Percentiles rank a stretch among this genome's conserved stretches.
Evolutionary conservation across 2,888 invertebrate genomes (phyloP).

Genomic region (Dione juno): DNA sequence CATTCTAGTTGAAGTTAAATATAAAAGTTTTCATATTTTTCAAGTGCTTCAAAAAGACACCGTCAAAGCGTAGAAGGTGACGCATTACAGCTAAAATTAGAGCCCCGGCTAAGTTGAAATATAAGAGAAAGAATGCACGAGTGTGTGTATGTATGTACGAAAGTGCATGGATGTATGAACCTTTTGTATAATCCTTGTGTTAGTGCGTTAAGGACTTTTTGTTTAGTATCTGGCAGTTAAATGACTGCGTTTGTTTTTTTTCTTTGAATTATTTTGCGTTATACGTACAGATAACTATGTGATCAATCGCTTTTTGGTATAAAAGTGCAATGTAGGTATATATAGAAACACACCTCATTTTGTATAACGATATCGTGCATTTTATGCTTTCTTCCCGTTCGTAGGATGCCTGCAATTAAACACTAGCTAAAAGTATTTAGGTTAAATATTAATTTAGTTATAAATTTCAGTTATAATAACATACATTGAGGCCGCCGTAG

Average conservation of each 20-base stretch:
- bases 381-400: too few species aligned
- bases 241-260: background rate
- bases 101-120: constrained; percentile 16
- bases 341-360: too few species aligned
- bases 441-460: too few species aligned
- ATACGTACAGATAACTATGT: background rate
- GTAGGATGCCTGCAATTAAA: too few species aligned
- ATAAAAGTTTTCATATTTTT: background rate
- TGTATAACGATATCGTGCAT: too few species aligned
- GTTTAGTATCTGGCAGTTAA: background rate
- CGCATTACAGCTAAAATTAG: constrained; percentile 50
- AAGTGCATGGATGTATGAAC: background rate
- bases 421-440: too few species aligned
- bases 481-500: too few species aligned
- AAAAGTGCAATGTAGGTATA: too few species aligned
- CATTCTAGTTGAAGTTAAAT: background rate
- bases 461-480: too few species aligned
- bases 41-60: background rate
- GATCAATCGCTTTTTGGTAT: background rate
- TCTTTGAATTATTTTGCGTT: background rate
- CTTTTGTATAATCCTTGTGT: background rate
- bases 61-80: constrained; percentile 40
- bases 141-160: background rate
- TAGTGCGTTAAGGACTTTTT: constrained; percentile 1
- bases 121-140: constrained; percentile 24